Evolutionary conservation across 2,888 invertebrate species (phyloP).

Genomic region (Sesamia inferens): DNA sequence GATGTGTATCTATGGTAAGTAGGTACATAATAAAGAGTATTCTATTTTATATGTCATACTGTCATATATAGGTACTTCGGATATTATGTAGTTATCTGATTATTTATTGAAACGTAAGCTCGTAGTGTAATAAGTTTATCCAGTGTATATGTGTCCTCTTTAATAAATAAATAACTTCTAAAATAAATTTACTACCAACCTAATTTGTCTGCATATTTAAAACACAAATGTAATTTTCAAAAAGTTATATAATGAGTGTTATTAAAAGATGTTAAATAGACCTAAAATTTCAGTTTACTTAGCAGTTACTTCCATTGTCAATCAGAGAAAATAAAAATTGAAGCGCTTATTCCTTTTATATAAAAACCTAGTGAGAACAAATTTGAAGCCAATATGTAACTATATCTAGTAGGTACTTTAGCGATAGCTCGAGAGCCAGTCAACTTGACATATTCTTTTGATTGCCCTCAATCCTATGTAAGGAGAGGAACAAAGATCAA

Average conservation of each 20-base stretch:
- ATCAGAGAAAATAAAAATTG: neutral
- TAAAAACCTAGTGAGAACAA: neutral
- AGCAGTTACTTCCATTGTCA: too few species aligned
- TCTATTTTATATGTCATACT: too few species aligned
- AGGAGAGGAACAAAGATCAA: slow-evolving; percentile 27
- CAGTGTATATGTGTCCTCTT: neutral
- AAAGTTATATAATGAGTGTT: too few species aligned
- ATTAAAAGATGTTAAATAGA: neutral
- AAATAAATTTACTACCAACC: neutral
- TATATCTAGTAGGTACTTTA: slow-evolving; percentile 9
- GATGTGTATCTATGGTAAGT: too few species aligned
- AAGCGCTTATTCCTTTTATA: neutral
- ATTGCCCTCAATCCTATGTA: slow-evolving; percentile 16
- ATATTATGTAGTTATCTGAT: too few species aligned
- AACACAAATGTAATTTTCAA: neutral
- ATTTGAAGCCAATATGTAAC: neutral
- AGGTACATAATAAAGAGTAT: too few species aligned
- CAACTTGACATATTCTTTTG: slow-evolving; percentile 40
- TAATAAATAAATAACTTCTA: neutral
- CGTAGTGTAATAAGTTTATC: too few species aligned
- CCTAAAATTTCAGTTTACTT: neutral
- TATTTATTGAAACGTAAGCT: too few species aligned
- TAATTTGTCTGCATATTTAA: neutral
- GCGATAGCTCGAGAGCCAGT: slow-evolving; percentile 16
- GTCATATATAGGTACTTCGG: too few species aligned